These are phyloP conservation scores for Catocala nupta DNA, from an alignment of 2,888 invertebrate species.

Conservation along the genomic window DNA sequence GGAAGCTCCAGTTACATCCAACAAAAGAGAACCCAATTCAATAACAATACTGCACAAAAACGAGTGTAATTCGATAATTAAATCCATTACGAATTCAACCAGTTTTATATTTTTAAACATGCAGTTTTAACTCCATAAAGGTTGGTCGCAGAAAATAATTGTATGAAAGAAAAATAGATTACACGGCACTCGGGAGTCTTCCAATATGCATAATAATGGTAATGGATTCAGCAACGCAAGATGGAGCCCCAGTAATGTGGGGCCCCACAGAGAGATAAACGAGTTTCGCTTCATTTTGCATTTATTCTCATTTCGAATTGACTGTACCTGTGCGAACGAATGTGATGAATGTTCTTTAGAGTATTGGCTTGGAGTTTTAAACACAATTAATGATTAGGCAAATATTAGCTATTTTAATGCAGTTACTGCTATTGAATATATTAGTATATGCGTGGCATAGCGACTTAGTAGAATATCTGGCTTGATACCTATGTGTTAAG, in stretches of 20 bases:
- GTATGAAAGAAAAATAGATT: conserved; percentile 51
- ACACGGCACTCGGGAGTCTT: conserved; percentile 38
- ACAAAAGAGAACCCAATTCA: conserved; percentile 4
- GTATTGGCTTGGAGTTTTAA: too few species aligned
- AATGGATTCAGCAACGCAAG: conserved; percentile 62
- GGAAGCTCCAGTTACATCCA: not conserved
- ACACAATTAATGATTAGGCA: too few species aligned
- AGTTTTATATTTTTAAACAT: conserved; percentile 14
- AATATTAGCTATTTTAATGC: too few species aligned
- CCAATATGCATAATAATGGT: conserved; percentile 57
- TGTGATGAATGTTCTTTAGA: not conserved
- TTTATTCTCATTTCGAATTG: conserved; percentile 7
- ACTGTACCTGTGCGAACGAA: not conserved
- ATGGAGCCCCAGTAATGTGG: conserved; percentile 33
- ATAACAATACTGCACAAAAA: conserved; percentile 9
- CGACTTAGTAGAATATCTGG: too few species aligned
- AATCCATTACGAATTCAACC: conserved; percentile 12
- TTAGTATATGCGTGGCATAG: too few species aligned
- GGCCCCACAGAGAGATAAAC: conserved; percentile 42
- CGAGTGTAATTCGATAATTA: conserved; percentile 5
- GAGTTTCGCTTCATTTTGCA: conserved; percentile 34
- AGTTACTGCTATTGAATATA: too few species aligned
- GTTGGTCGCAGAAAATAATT: conserved; percentile 33
- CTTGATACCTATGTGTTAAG: too few species aligned
- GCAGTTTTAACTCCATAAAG: conserved; percentile 28